A percentile compares a stretch with the other conserved stretches of the same genome.
Conservation (phyloP, 2,797 vertebrate genomes). For the Peromyscus aztecus region DNA sequence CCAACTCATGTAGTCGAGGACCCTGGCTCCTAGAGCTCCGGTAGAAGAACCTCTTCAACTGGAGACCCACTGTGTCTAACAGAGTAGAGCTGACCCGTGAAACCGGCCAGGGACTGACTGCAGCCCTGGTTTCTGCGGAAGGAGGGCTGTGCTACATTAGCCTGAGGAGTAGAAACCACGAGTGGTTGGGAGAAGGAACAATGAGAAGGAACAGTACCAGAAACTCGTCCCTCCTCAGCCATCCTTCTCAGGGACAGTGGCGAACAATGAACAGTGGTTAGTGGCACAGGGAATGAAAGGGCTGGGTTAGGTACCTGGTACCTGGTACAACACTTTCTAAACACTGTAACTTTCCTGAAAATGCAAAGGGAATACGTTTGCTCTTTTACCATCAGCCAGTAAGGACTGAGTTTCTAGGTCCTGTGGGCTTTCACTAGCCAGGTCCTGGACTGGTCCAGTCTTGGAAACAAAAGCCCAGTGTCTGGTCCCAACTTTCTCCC, state of each 20-base stretch:
- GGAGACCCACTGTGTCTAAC: constrained; percentile 17
- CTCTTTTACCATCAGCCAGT: constrained; percentile 52
- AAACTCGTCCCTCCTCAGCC: background rate
- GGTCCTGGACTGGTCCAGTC: constrained; percentile 77
- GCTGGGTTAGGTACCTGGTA: background rate
- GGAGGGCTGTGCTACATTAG: background rate
- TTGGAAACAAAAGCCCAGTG: constrained; percentile 92
- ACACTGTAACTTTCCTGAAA: constrained; percentile 68
- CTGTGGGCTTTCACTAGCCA: constrained; percentile 76
- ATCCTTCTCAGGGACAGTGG: constrained; percentile 14
- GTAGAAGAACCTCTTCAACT: constrained; percentile 44
- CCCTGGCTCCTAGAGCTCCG: constrained; percentile 20
- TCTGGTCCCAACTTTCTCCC: constrained; percentile 92
- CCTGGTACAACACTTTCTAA: background rate
- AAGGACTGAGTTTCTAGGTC: constrained; percentile 69
- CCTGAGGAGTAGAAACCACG: constrained; percentile 4
- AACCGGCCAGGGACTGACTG: background rate
- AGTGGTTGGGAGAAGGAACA: constrained; percentile 66
- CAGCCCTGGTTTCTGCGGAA: background rate
- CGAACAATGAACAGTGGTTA: constrained; percentile 62
- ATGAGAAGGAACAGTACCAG: background rate
- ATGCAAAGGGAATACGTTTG: constrained; percentile 48
- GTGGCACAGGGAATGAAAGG: background rate
- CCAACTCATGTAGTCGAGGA: background rate
- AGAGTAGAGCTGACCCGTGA: constrained; percentile 20